phyloP scores from a whole-genome alignment of 2,113 vertebrate species.

The Pseudorhombus dupliciocellatus region DNA sequence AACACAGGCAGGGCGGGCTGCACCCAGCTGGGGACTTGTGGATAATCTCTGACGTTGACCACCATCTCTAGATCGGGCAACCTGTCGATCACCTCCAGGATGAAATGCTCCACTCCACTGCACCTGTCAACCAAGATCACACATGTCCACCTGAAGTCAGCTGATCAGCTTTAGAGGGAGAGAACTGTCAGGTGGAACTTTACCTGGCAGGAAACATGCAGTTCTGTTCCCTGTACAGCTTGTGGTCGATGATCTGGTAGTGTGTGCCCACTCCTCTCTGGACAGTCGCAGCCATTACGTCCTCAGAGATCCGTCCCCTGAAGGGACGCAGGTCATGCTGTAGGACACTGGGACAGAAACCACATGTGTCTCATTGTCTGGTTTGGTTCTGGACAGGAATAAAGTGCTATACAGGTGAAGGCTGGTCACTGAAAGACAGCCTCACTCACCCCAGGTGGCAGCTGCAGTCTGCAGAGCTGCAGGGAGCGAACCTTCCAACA shows the following conservation, averaged over 20 bases:
- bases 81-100: constrained; percentile 85
- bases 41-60: constrained; percentile 96
- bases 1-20: constrained; percentile 88
- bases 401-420: too few species aligned
- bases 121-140: constrained; percentile 80
- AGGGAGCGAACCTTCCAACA: constrained; percentile 80
- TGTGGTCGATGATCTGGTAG: constrained; percentile 91
- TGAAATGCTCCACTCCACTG: constrained; percentile 95
- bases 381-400: too few species aligned
- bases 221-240: constrained; percentile 90
- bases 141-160: neutral
- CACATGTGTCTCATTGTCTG: too few species aligned
- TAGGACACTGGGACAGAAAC: constrained; percentile 82
- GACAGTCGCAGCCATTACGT: constrained; percentile 83
- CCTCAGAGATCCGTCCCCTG: constrained; percentile 85
- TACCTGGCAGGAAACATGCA: constrained; percentile 98
- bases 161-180: neutral
- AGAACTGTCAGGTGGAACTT: neutral
- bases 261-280: constrained; percentile 90
- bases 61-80: constrained; percentile 96
- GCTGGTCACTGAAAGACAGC: too few species aligned
- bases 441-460: constrained; percentile 85
- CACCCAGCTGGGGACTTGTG: constrained; percentile 92
- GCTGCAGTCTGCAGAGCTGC: constrained; percentile 87
- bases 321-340: constrained; percentile 88